Percentiles rank a stretch among this genome's conserved stretches.
These are phyloP conservation scores for Diachasmimorpha longicaudata DNA, from an alignment of 1,140 invertebrate genomes.

Conservation along the genomic window DNA sequence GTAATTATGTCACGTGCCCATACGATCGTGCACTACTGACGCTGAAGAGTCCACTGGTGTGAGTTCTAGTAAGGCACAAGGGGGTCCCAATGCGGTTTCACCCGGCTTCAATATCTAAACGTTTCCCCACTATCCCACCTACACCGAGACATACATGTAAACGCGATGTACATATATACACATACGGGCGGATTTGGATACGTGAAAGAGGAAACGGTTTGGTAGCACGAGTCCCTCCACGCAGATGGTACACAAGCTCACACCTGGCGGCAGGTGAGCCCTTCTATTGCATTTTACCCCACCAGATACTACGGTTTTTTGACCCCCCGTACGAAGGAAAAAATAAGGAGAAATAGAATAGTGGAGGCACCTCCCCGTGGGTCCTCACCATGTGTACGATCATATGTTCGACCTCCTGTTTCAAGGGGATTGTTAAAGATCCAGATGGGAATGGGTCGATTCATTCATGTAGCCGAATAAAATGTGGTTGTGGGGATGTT, in stretches of 20 bases:
- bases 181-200: constrained; percentile 26
- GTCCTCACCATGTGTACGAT: constrained; percentile 36
- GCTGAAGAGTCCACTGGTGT: background rate
- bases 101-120: constrained; percentile 18
- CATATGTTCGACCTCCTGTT: constrained; percentile 34
- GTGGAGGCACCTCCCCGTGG: background rate
- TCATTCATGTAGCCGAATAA: background rate
- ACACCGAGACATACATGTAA: background rate
- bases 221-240: constrained; percentile 39
- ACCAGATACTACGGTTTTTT: background rate
- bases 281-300: constrained; percentile 22
- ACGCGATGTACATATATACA: constrained; percentile 12
- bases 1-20: constrained; percentile 41
- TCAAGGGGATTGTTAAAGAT: constrained; percentile 9
- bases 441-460: background rate
- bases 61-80: background rate
- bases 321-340: background rate
- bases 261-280: constrained; percentile 56
- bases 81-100: background rate
- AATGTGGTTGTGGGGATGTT: background rate
- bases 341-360: background rate
- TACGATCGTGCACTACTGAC: background rate
- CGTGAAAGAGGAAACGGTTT: constrained; percentile 32
- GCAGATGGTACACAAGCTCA: constrained; percentile 45
- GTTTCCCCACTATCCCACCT: background rate